Percentiles rank a stretch among this genome's conserved stretches.
These are phyloP conservation scores for Glaucomys volans DNA, from an alignment of 2,113 vertebrate species.

Conservation along the genomic window DNA sequence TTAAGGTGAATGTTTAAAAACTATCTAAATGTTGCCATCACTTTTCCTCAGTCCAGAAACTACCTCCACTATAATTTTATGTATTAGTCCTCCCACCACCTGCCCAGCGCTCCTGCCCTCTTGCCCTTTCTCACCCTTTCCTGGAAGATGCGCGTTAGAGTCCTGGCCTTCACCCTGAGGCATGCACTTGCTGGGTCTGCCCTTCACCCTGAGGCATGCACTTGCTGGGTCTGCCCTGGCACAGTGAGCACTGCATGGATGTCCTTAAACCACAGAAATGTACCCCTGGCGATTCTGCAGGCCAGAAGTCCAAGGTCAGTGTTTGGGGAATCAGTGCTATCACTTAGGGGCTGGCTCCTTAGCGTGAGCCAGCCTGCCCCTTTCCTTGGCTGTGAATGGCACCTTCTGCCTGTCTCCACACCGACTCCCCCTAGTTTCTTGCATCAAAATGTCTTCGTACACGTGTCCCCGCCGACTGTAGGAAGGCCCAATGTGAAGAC, in stretches of 20 bases:
- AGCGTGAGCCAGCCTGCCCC: neutral
- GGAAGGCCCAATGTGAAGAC: fast-evolving
- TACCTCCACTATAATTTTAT: neutral
- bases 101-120: neutral
- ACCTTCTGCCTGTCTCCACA: neutral
- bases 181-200: neutral
- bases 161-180: neutral
- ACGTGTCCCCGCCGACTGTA: fast-evolving
- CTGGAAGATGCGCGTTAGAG: neutral
- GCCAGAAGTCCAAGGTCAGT: neutral
- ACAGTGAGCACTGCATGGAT: too few species aligned
- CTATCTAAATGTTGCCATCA: neutral
- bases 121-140: neutral
- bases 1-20: neutral
- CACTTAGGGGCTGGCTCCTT: neutral
- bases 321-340: neutral
- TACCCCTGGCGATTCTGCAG: neutral
- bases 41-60: neutral
- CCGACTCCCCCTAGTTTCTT: neutral
- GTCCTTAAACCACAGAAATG: too few species aligned
- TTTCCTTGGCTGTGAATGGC: too few species aligned
- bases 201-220: neutral
- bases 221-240: neutral
- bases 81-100: neutral
- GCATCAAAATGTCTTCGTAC: neutral